Evolutionary conservation across 2,113 vertebrate genomes (phyloP), one percentile per base, ranked within the genome.

Genomic region (Synodontis membranacea): DNA sequence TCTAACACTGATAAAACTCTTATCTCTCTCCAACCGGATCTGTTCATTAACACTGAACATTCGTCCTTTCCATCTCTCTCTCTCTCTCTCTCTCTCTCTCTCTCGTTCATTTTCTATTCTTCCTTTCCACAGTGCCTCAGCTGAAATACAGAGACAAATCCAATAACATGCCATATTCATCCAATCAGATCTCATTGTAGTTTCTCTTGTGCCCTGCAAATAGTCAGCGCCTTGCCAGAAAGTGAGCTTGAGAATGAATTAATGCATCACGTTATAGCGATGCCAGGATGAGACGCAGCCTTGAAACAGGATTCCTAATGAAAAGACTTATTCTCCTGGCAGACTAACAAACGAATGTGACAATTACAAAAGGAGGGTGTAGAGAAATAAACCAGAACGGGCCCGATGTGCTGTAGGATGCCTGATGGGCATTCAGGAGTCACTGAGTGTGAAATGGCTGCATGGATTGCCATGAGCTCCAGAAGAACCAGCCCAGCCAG

Each of bases 391-490:
- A 85, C 46, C 81, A 68, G 88, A 94, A 88, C 87, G 88, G 80
- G 80, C 66, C 74, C 81, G 62, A 81, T 82, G 84, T 88, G 84
- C 79, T 87, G 37, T 86, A 75, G 75, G 89, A 78, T 21, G 76
- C 72, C 56, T 86, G 87, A 89, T 92, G 84, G 88, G 80, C 88
- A 89, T 84, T 92, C 86, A 86, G 88, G 91, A 95, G 91, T 64
- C 93, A 93, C 93, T 68, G 91, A 93, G 93, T 93, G 94, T 92
- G 92, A 95, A 95, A 94, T 78, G 56, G 82, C 91, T 91, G 90
- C 86, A 86, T 80, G 85, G 86, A 89, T 90, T 25, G 89, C 92
- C 83, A n/a, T 80, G 75, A 89, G 92, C 89, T 92, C 93, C 91
- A 90, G 87, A 92, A 91, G 75, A 87, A 87, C 92, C 92, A 82